Evolutionary conservation across 2,888 invertebrate genomes (phyloP), one percentile per base, ranked within the genome.

Genomic region (Teleogryllus oceanicus): DNA sequence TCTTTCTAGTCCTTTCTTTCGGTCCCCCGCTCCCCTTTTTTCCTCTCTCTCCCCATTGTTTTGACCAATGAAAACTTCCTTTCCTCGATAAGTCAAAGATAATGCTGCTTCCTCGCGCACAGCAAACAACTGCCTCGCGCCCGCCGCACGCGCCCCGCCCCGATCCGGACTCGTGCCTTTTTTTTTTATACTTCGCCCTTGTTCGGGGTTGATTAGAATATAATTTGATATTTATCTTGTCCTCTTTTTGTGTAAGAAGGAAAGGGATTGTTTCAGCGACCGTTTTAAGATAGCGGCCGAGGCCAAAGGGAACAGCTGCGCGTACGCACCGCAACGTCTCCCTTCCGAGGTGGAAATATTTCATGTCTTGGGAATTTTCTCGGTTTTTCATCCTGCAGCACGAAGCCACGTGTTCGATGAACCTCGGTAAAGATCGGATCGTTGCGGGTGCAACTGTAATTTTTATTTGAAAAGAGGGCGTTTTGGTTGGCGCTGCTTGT

Each of bases 1-100:
- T 78, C 74, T 78, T 78, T 78, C 74, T 62, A 78, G 37, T 74
- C 78, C 78, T 78, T 78, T 78, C 37, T 74, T 78, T 49, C 50
- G 37, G 62, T 51, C 37, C 10, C 62, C 78, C 76, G 21, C 74
- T 37, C n/a, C 74, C 74, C 24, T 80, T 75, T 49, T 50, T 50
- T 51, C 62, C 37, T 76, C 76, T 75, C 79, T 50, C 49, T 75
- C 75, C 76, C 62, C 62, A 62, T 62, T 62, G 62, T 62, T 62
- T 62, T 62, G 62, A 62, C 62, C 62, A 62, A 62, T 62, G 62
- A 62, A 62, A 62, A 62, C 62, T 62, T 62, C 62, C 62, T 62
- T 62, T 62, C 62, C 62, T 62, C 62, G 62, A 62, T 62, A 62
- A 62, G 62, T 62, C 62, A 62, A 62, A 62, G 62, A 62, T 62